Evolutionary conservation across 2,888 invertebrate genomes (phyloP), one percentile per base, ranked within the genome.

Genomic region (Drosophila mimica): DNA sequence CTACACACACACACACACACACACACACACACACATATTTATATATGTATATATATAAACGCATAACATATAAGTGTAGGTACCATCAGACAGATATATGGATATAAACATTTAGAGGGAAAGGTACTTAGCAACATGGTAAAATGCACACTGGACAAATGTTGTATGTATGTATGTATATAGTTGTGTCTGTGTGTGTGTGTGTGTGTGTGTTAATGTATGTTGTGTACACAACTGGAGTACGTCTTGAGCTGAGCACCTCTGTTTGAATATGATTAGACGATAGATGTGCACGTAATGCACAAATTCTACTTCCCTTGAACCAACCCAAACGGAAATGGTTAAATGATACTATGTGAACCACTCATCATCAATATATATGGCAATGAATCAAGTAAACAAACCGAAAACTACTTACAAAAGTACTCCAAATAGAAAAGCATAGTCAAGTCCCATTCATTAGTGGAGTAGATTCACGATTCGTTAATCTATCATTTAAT

Each of bases 261-360:
- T 43, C 48, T 69, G 51, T 79, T 76, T 76, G 69, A 54, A 74
- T 48, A 69, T 79, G 76, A 79, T 76, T 74, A 74, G 79, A 79
- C 62, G 69, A 64, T 74, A 53, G 60, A 54, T 61, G 57, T 64
- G 54, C 59, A 54, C 8, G 54, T 40, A 48, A 56, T 60, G 58
- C 65, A 66, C 36, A 69, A 57, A 72, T 57, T 62, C 33, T 20
- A 49, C 57, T 60, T 74, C 62, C 76, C 76, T 36, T 20, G 36
- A 54, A 48, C 15, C 48, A n/a, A 48, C 34, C 11, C 2, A 8
- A 46, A 40, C 51, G 63, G 56, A 70, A 64, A 43, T 38, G 38
- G 6, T 11, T 7, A 51, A 38, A 61, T 57, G 31, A 51, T 46
- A 25, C 20, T 20, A 48, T 53, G 31, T 20, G 33, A 40, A n/a